A percentile compares a stretch with the other conserved stretches of the same genome.
Conservation (phyloP, 2,888 invertebrate genomes). For the Micoletzkya japonica region DNA sequence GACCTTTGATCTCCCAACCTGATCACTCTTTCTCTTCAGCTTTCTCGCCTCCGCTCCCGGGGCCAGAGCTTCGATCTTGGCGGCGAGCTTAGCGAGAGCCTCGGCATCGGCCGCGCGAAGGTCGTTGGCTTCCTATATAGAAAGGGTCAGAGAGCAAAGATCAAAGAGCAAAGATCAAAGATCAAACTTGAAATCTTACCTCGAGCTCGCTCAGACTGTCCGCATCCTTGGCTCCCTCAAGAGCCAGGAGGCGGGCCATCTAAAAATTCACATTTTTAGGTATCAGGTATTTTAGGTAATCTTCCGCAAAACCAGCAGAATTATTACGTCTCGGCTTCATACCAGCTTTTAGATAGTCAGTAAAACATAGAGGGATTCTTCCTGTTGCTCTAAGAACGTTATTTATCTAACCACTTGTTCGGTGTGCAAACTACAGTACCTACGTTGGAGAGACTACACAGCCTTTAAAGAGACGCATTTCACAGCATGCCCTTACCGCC, state of each 20-base stretch:
- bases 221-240: constrained; percentile 7
- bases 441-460: no score
- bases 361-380: no score
- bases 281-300: no score
- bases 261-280: no score
- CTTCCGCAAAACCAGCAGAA: no score
- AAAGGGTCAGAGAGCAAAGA: background rate
- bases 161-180: background rate
- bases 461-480: no score
- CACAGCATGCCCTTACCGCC: constrained; percentile 39
- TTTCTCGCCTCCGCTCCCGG: constrained; percentile 54
- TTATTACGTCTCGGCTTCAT: no score
- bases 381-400: no score
- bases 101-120: constrained; percentile 44
- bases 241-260: constrained; percentile 13
- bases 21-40: constrained; percentile 47
- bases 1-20: constrained; percentile 24
- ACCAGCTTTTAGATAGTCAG: no score
- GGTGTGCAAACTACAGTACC: no score
- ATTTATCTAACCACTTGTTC: no score
- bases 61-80: constrained; percentile 44
- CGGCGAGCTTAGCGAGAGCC: constrained; percentile 35
- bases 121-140: constrained; percentile 33
- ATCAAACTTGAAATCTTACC: constrained; percentile 1
- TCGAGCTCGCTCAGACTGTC: constrained; percentile 8